Evolutionary conservation across 1,140 invertebrate species (phyloP), one percentile per base, ranked within the genome.

Genomic region (Nasonia vitripennis): DNA sequence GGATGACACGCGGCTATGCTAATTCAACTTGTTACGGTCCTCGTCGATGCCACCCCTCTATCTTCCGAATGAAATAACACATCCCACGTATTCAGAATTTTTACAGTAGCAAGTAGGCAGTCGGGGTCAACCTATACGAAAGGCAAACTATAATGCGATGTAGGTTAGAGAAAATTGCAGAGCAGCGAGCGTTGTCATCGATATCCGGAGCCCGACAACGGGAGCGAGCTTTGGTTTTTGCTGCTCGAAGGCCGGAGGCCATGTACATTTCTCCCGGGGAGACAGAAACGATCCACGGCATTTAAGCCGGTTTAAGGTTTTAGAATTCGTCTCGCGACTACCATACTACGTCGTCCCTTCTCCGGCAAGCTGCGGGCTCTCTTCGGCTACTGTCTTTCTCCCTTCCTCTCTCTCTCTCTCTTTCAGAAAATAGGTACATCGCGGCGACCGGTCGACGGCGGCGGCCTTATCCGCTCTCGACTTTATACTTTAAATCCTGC

Each of bases 401-500:
- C 74, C 77, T 78, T 23, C 10, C 83, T 79, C 83, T 90, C 34
- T 34, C 34, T 34, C 34, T 34, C 34, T 5, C 34, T 37, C 34
- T 79, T 67, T 90, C 90, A 90, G 90, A 91, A 92, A 93, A 91
- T 91, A 92, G 90, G 90, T 91, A 91, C 89, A 90, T 87, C 68
- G 68, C 62, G 74, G 27, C 78, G 88, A 87, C 88, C 83, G 89
- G 86, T 88, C 84, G 84, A 88, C 55, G 55, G 14, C 17, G 51
- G 51, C 51, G 84, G 88, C 88, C 89, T 90, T 89, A 88, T 88
- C 89, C 89, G 83, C 88, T 77, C 78, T 88, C 89, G 91, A 92
- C 91, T 93, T 93, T 93, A 93, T 93, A 92, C 92, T 93, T 93
- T 93, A 93, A 93, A 93, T 93, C 93, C 92, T 83, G 87, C 91